Percentiles rank a stretch among this genome's conserved stretches.
Conservation (phyloP, 2,888 invertebrate species). For the Drosophila formosana region DNA sequence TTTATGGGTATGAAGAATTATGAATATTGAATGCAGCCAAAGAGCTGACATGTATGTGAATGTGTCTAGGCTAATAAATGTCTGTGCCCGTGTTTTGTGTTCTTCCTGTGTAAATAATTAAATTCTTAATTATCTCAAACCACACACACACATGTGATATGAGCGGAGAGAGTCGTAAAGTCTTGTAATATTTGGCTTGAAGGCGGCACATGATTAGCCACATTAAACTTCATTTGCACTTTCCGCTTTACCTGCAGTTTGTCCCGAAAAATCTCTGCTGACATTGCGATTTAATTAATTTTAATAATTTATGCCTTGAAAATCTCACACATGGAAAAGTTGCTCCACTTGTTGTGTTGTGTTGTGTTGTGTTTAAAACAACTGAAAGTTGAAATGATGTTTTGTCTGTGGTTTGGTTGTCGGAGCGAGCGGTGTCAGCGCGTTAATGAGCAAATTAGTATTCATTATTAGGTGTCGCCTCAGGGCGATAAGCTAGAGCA, state of each 20-base stretch:
- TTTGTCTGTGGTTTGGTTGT: conserved; percentile 30
- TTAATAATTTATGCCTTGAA: conserved; percentile 80
- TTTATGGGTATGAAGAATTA: conserved; percentile 64
- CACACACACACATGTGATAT: conserved; percentile 24
- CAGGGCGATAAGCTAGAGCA: conserved; percentile 28
- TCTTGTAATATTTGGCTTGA: conserved; percentile 37
- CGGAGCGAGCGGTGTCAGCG: conserved; percentile 45
- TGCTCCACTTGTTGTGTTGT: background rate
- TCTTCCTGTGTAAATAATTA: conserved; percentile 71
- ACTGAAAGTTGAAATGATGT: conserved; percentile 57
- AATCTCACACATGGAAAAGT: conserved; percentile 38
- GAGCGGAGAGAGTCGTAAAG: conserved; percentile 40
- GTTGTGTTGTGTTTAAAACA: conserved; percentile 36
- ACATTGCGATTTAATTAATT: conserved; percentile 82
- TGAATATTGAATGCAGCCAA: conserved; percentile 66
- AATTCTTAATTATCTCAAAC: conserved; percentile 79
- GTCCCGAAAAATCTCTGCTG: conserved; percentile 36
- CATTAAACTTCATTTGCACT: conserved; percentile 68
- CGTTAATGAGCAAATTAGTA: conserved; percentile 80
- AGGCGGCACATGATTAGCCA: conserved; percentile 56
- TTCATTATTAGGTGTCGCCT: conserved; percentile 76
- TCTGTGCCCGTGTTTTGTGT: conserved; percentile 35
- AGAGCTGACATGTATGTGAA: conserved; percentile 25
- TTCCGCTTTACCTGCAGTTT: conserved; percentile 6
- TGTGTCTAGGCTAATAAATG: conserved; percentile 69